These are phyloP conservation scores for Dendrophyllia cribrosa DNA, from an alignment of 64 coral and sea anemone species.

Conservation along the genomic window DNA sequence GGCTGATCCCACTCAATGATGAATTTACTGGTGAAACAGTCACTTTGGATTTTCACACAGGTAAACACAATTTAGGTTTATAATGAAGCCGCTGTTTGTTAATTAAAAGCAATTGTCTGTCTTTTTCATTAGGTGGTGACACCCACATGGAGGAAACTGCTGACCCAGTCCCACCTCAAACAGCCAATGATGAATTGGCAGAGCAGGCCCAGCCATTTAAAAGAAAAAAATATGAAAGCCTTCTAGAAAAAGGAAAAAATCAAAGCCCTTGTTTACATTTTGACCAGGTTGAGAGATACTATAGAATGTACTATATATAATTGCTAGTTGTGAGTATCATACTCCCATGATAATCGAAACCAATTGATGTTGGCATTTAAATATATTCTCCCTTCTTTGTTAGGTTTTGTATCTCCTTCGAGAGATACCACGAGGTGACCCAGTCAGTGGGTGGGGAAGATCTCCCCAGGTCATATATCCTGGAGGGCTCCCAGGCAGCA, in stretches of 20 bases:
- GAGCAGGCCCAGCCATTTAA: neutral
- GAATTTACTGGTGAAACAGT: neutral
- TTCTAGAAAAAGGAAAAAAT: slow-evolving; percentile 3
- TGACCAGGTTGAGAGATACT: too few relatives aligned
- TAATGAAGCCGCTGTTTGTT: too few relatives aligned
- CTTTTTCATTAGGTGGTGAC: too few relatives aligned
- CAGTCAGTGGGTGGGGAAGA: slow-evolving; percentile 4
- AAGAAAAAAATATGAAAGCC: slow-evolving; percentile 3
- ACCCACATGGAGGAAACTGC: too few relatives aligned
- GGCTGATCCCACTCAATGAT: slow-evolving; percentile 36
- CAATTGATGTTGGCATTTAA: neutral
- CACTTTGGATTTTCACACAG: too few relatives aligned
- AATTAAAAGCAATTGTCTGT: too few relatives aligned
- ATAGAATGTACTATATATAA: neutral
- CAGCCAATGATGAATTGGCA: too few relatives aligned
- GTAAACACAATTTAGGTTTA: too few relatives aligned
- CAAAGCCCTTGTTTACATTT: slow-evolving; percentile 5
- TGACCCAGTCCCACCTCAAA: neutral
- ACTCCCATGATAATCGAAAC: too few relatives aligned
- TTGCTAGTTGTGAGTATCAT: neutral
- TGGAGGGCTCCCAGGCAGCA: slow-evolving; percentile 4
- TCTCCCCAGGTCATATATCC: neutral
- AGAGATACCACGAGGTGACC: slow-evolving; percentile 47
- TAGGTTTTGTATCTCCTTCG: slow-evolving; percentile 27
- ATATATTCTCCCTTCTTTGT: neutral